phyloP scores from a whole-genome alignment of 2,113 vertebrate genomes.

The Suricata suricatta region DNA sequence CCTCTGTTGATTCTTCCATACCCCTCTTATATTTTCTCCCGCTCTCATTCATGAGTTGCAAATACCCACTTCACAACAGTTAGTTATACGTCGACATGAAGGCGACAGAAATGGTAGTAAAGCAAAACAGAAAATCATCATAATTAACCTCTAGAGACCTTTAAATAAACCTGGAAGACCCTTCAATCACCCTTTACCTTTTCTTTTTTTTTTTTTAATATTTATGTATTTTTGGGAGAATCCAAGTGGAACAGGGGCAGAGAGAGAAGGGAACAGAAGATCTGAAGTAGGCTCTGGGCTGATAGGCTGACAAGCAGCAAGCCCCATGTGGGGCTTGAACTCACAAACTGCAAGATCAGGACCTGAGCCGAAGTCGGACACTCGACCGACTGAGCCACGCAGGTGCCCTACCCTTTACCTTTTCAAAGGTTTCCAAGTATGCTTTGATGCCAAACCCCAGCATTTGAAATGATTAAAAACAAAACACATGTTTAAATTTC shows the following conservation, averaged over 20 bases:
- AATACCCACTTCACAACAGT: not conserved
- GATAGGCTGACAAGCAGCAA: too few species aligned
- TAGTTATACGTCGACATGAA: not conserved
- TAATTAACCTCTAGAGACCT: constrained; percentile 51
- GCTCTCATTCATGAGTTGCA: not conserved
- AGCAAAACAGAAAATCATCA: constrained; percentile 31
- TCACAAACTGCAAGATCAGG: too few species aligned
- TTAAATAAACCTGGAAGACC: constrained; percentile 36
- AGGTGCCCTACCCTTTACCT: not conserved
- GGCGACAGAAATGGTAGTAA: constrained; percentile 26
- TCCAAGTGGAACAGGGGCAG: too few species aligned
- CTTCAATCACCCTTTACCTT: constrained; percentile 18
- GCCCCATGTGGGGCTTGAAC: too few species aligned
- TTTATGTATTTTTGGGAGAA: too few species aligned
- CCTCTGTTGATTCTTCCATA: not conserved
- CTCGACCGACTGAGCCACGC: too few species aligned
- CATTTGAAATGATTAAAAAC: constrained; percentile 28
- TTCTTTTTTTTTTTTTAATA: not conserved
- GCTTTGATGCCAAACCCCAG: not conserved
- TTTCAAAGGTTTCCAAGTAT: constrained; percentile 40
- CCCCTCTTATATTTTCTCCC: not conserved
- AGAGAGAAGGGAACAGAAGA: too few species aligned
- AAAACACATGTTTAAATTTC: not conserved
- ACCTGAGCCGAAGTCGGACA: too few species aligned
- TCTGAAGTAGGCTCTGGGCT: too few species aligned